phyloP scores from a whole-genome alignment of 2,888 invertebrate genomes.

The Bruchidius siliquastri region DNA sequence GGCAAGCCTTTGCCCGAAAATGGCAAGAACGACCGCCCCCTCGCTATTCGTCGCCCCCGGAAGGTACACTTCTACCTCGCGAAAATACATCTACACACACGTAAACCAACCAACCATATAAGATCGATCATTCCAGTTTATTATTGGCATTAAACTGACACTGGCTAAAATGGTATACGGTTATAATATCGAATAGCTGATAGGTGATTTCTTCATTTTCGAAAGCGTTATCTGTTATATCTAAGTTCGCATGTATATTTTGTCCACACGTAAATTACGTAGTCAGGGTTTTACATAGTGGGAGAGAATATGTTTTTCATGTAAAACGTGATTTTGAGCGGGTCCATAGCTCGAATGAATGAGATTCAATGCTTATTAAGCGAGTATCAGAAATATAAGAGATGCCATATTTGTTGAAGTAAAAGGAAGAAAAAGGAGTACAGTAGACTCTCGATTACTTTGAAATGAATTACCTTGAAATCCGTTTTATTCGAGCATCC shows the following conservation, averaged over 20 bases:
- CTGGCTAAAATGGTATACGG: background rate
- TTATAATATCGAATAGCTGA: slow-evolving; percentile 12
- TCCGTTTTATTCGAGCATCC: too few species aligned
- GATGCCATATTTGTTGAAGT: too few species aligned
- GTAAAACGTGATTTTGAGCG: too few species aligned
- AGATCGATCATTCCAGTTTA: background rate
- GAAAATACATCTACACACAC: background rate
- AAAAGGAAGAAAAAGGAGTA: too few species aligned
- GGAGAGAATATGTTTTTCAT: too few species aligned
- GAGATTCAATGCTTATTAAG: too few species aligned
- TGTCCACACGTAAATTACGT: background rate
- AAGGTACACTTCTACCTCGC: background rate
- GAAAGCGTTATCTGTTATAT: slow-evolving; percentile 17
- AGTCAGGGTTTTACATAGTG: too few species aligned
- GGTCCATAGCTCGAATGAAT: too few species aligned
- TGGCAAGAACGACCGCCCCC: slow-evolving; percentile 43
- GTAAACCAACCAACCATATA: background rate
- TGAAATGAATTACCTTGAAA: too few species aligned
- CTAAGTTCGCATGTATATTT: slow-evolving; percentile 6
- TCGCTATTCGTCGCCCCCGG: slow-evolving; percentile 37
- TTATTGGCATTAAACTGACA: background rate
- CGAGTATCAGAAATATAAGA: too few species aligned
- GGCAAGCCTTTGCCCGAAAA: slow-evolving; percentile 43
- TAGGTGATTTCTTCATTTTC: slow-evolving; percentile 16
- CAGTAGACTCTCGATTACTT: too few species aligned